phyloP scores from a whole-genome alignment of 2,113 vertebrate genomes.

The Brienomyrus longianalis region DNA sequence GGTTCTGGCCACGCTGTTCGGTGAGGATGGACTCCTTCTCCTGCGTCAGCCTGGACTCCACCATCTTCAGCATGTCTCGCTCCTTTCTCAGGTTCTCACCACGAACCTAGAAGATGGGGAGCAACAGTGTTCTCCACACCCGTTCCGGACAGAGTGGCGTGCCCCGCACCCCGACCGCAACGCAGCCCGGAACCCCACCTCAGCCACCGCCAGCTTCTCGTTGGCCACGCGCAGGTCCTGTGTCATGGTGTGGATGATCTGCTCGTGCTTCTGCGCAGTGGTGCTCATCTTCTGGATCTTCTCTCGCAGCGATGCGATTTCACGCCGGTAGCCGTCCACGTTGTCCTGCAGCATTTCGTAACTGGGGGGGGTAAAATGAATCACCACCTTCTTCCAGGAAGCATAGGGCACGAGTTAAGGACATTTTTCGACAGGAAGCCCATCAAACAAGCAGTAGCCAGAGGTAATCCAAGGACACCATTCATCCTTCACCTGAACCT shows the following conservation, averaged over 20 bases:
- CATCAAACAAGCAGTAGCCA: neutral
- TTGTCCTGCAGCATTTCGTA: constrained; percentile 94
- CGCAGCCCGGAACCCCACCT: constrained; percentile 60
- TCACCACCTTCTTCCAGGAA: neutral
- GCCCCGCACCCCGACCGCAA: neutral
- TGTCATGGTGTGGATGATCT: constrained; percentile 85
- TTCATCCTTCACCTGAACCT: neutral
- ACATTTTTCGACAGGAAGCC: neutral
- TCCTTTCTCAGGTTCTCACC: constrained; percentile 86
- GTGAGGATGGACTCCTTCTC: constrained; percentile 80
- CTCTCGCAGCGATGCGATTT: constrained; percentile 78
- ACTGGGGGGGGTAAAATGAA: constrained; percentile 45
- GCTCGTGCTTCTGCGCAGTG: constrained; percentile 79
- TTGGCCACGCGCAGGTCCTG: constrained; percentile 83
- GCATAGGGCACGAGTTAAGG: neutral
- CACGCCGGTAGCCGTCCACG: constrained; percentile 77
- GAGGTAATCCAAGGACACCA: neutral
- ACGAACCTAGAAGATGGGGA: constrained; percentile 58
- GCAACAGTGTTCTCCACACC: neutral
- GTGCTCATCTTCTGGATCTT: constrained; percentile 79
- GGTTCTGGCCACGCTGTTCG: constrained; percentile 84
- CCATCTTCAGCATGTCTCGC: constrained; percentile 82
- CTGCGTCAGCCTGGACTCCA: constrained; percentile 74
- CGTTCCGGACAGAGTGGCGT: neutral
- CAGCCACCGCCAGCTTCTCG: constrained; percentile 80